These are phyloP conservation scores for Scarus forsteni DNA, from an alignment of 2,797 vertebrate species.

Conservation along the genomic window DNA sequence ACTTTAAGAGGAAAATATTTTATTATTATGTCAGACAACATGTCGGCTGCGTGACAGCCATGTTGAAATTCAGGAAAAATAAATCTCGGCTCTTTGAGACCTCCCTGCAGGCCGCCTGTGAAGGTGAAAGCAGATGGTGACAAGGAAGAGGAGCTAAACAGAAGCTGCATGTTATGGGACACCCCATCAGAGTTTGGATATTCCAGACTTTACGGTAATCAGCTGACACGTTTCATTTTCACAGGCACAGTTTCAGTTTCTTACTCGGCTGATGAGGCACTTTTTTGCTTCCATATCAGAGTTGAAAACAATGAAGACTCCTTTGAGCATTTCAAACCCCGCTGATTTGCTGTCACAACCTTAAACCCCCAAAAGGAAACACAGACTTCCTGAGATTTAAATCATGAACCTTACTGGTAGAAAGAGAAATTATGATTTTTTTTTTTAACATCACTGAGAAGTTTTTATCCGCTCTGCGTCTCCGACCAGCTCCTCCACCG, in stretches of 20 bases:
- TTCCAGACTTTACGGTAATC: too few relatives aligned
- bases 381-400: slow-evolving; percentile 96
- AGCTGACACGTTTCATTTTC: too few relatives aligned
- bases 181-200: too few relatives aligned
- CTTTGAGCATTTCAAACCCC: slow-evolving; percentile 33
- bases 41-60: too few relatives aligned
- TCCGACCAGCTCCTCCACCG: slow-evolving; percentile 49
- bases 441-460: slow-evolving; percentile 64
- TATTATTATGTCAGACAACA: too few relatives aligned
- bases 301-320: slow-evolving; percentile 33
- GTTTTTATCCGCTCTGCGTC: slow-evolving; percentile 61
- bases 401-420: slow-evolving; percentile 93
- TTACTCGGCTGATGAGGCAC: background rate
- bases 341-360: slow-evolving; percentile 75
- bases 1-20: too few relatives aligned
- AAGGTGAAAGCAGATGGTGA: too few relatives aligned
- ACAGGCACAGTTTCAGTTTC: background rate
- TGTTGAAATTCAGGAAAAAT: too few relatives aligned
- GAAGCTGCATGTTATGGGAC: too few relatives aligned
- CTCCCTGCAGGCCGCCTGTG: too few relatives aligned
- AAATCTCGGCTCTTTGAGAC: too few relatives aligned
- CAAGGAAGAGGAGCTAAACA: too few relatives aligned
- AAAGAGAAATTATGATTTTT: slow-evolving; percentile 76
- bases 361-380: slow-evolving; percentile 68
- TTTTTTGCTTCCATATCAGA: slow-evolving; percentile 26